Evolutionary conservation across 2,113 vertebrate genomes (phyloP).

Genomic region (Pagrus major): DNA sequence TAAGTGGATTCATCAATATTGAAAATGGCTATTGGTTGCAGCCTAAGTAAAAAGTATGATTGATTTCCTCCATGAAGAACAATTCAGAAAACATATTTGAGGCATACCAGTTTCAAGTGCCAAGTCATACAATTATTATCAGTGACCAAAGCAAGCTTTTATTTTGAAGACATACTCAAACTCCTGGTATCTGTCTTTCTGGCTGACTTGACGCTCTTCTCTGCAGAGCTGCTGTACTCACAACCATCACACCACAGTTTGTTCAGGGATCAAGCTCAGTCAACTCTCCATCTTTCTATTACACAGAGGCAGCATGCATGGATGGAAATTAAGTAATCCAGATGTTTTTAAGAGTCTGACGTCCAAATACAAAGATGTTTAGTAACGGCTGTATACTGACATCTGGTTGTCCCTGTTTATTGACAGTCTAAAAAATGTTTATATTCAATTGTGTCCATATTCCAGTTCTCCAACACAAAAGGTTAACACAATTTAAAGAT

Average conservation of each 20-base stretch:
- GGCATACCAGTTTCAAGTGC: too few species aligned
- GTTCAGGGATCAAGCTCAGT: slow-evolving; percentile 26
- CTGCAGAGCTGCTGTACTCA: slow-evolving; percentile 13
- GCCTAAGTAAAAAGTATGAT: too few species aligned
- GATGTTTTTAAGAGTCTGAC: not conserved
- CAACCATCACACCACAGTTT: not conserved
- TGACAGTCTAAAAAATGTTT: not conserved
- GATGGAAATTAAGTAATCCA: not conserved
- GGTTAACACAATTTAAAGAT: not conserved
- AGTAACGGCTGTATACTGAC: not conserved
- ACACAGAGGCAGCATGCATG: not conserved
- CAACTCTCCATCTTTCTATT: not conserved
- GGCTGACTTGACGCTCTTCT: not conserved
- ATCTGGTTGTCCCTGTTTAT: not conserved
- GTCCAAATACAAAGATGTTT: not conserved
- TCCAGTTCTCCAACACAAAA: not conserved
- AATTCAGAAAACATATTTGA: too few species aligned
- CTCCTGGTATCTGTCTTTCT: not conserved
- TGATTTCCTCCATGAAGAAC: too few species aligned
- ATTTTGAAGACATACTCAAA: slow-evolving; percentile 30
- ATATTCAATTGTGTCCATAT: not conserved
- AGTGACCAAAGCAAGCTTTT: slow-evolving; percentile 27
- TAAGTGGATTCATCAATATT: too few species aligned
- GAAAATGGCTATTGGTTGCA: too few species aligned
- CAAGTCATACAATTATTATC: too few species aligned